Percentiles rank a stretch among this genome's conserved stretches.
phyloP scores from a whole-genome alignment of 2,797 vertebrate genomes.

The Echiichthys vipera region DNA sequence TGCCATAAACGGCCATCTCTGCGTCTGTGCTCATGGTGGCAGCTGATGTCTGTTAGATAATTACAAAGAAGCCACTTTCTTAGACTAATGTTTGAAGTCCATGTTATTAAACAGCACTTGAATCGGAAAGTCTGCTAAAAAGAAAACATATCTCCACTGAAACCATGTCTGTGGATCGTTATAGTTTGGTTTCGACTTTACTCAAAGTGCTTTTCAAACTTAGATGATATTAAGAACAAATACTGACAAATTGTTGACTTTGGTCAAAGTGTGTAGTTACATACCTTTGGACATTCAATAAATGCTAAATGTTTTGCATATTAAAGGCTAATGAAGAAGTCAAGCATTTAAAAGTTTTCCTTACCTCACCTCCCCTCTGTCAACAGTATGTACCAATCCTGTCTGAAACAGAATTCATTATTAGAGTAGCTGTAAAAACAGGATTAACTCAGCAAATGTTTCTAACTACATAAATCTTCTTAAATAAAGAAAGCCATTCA shows the following conservation, averaged over 20 bases:
- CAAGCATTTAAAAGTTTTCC: background rate
- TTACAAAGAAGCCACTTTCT: no score
- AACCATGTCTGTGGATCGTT: background rate
- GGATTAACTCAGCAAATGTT: background rate
- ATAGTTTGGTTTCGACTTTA: no score
- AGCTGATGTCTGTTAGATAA: slow-evolving; percentile 40
- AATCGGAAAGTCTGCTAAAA: background rate
- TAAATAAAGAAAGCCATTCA: background rate
- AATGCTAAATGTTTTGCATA: background rate
- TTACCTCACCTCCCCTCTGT: background rate
- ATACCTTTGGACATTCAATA: background rate
- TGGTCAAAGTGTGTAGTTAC: no score
- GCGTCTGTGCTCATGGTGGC: slow-evolving; percentile 84
- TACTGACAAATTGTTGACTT: no score
- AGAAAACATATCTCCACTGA: background rate
- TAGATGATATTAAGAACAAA: no score
- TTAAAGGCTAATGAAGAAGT: no score
- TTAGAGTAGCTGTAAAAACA: background rate
- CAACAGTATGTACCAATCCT: background rate
- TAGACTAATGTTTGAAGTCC: no score
- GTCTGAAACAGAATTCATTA: background rate
- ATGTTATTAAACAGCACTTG: background rate
- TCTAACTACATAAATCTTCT: background rate
- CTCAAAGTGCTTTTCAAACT: no score
- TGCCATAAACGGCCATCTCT: slow-evolving; percentile 86